These are phyloP conservation scores for Urocolius indicus DNA, from an alignment of 2,113 vertebrate genomes.

Conservation along the genomic window DNA sequence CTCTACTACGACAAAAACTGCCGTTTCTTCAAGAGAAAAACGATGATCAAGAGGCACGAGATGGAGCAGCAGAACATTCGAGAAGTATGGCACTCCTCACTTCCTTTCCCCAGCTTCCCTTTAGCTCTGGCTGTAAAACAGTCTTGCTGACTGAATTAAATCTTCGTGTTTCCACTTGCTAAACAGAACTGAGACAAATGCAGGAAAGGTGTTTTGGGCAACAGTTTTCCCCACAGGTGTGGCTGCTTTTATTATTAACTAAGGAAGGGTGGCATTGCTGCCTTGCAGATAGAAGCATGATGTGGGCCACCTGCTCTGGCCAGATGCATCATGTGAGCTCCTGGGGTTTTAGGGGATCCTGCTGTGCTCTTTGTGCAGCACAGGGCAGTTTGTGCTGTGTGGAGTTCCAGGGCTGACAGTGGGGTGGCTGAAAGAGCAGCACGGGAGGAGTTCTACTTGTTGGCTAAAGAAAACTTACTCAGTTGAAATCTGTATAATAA, in stretches of 20 bases:
- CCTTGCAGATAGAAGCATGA: background rate
- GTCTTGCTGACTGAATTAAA: background rate
- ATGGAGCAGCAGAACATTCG: conserved; percentile 96
- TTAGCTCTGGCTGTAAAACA: background rate
- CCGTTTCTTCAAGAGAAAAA: conserved; percentile 93
- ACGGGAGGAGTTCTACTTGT: background rate
- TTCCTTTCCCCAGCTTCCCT: background rate
- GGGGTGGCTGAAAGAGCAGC: background rate
- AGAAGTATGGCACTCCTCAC: conserved; percentile 81
- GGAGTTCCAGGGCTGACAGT: background rate
- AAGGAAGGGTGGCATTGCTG: background rate
- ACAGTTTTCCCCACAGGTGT: background rate
- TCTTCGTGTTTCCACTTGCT: background rate
- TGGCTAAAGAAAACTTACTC: background rate
- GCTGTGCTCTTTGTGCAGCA: background rate
- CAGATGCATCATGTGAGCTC: background rate
- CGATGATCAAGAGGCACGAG: conserved; percentile 92
- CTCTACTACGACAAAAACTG: conserved; percentile 96
- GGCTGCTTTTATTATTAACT: background rate
- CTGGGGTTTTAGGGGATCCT: background rate
- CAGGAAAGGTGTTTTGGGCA: background rate
- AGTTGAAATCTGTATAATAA: background rate
- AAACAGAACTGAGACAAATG: background rate
- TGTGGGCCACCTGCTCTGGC: background rate
- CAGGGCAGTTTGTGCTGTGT: background rate